A percentile compares a stretch with the other conserved stretches of the same genome.
Evolutionary conservation across 64 coral and sea anemone genomes (phyloP).

Genomic region (Montipora capricornis): DNA sequence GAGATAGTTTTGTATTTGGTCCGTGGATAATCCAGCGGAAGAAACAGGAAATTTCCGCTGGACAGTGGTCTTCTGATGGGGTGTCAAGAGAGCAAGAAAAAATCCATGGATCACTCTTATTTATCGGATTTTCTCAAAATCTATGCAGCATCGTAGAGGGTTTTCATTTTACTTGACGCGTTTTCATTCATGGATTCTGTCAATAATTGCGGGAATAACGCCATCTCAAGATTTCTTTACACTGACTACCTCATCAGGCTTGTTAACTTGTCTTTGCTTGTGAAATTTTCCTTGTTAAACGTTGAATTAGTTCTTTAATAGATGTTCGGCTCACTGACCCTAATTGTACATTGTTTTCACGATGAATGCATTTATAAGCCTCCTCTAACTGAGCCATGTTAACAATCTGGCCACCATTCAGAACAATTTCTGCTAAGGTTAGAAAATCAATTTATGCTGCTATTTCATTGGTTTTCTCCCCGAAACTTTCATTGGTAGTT

Average conservation of each 20-base stretch:
- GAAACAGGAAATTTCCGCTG: slow-evolving; percentile 39
- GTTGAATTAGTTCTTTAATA: slow-evolving; percentile 30
- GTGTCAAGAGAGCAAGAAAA: slow-evolving; percentile 56
- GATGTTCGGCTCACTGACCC: slow-evolving; percentile 27
- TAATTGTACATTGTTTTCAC: slow-evolving; percentile 33
- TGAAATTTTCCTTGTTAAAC: slow-evolving; percentile 57
- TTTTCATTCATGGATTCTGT: slow-evolving; percentile 7
- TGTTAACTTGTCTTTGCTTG: slow-evolving; percentile 27
- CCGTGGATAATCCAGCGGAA: slow-evolving; percentile 31
- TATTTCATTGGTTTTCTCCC: slow-evolving; percentile 31
- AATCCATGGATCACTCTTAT: slow-evolving; percentile 18
- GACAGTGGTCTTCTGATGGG: slow-evolving; percentile 4
- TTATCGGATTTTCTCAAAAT: slow-evolving; percentile 46
- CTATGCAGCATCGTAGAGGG: slow-evolving; percentile 42
- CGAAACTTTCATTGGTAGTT: slow-evolving; percentile 14
- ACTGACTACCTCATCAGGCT: slow-evolving; percentile 26
- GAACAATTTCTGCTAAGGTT: slow-evolving; percentile 25
- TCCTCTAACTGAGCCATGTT: slow-evolving; percentile 55
- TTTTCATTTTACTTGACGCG: slow-evolving; percentile 56
- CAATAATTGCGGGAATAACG: slow-evolving; percentile 18
- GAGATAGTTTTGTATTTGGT: slow-evolving; percentile 17
- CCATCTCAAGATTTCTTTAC: slow-evolving; percentile 10
- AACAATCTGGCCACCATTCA: slow-evolving; percentile 28
- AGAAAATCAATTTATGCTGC: slow-evolving; percentile 51
- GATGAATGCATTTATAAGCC: slow-evolving; percentile 34